phyloP scores from a whole-genome alignment of 2,888 invertebrate genomes.

The Phalangium opilio region DNA sequence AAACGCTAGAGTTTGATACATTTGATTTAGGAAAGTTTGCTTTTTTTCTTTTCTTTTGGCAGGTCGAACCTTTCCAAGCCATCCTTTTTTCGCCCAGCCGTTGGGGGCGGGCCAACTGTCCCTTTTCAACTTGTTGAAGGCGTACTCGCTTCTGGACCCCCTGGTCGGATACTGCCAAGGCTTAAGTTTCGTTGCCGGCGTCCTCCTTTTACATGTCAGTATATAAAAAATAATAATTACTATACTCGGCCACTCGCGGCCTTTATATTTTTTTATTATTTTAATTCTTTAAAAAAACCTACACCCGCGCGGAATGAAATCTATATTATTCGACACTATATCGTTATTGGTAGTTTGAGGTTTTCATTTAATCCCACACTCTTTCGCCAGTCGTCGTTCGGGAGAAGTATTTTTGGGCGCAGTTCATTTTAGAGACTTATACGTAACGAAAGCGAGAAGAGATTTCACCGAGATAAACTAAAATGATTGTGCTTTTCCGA shows the following conservation, averaged over 20 bases:
- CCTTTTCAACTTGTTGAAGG: conserved; percentile 84
- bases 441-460: too few species aligned
- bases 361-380: too few species aligned
- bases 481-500: too few species aligned
- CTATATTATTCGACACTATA: too few species aligned
- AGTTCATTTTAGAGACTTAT: too few species aligned
- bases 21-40: neutral
- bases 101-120: conserved; percentile 85
- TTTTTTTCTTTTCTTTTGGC: conserved; percentile 1
- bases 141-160: conserved; percentile 81
- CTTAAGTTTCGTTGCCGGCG: conserved; percentile 85
- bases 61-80: conserved; percentile 84
- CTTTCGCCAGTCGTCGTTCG: too few species aligned
- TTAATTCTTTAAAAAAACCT: too few species aligned
- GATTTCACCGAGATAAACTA: too few species aligned
- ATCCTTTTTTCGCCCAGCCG: conserved; percentile 80
- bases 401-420: too few species aligned
- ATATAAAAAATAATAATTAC: neutral
- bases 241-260: conserved; percentile 19
- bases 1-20: neutral
- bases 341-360: too few species aligned
- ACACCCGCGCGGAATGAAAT: too few species aligned
- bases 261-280: conserved; percentile 1
- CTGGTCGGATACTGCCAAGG: conserved; percentile 89
- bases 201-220: conserved; percentile 77